phyloP scores from a whole-genome alignment of 1,140 invertebrate species.

The Galleria mellonella region DNA sequence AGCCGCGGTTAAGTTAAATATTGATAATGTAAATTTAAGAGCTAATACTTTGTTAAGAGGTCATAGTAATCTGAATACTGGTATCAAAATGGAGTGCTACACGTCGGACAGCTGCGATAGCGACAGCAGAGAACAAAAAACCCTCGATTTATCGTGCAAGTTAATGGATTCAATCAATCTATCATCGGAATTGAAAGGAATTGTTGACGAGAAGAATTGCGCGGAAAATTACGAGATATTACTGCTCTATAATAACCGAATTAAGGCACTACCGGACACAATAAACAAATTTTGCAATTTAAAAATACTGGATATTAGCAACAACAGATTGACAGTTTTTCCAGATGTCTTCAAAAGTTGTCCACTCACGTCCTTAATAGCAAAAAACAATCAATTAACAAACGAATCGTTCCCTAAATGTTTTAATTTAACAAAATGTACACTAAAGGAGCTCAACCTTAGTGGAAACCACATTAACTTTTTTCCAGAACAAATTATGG shows the following conservation, averaged over 20 bases:
- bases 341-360: conserved; percentile 85
- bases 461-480: conserved; percentile 91
- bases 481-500: conserved; percentile 91
- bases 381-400: conserved; percentile 90
- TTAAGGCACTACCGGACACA: conserved; percentile 72
- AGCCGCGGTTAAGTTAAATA: neutral
- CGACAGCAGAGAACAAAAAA: conserved; percentile 79
- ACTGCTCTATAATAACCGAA: conserved; percentile 82
- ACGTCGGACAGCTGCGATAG: conserved; percentile 88
- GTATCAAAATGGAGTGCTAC: conserved; percentile 79
- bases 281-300: conserved; percentile 80
- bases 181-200: conserved; percentile 74
- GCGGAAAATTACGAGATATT: conserved; percentile 80
- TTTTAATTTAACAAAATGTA: conserved; percentile 75
- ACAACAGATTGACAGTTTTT: conserved; percentile 85
- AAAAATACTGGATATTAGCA: conserved; percentile 88
- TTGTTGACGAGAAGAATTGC: conserved; percentile 75
- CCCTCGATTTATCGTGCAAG: conserved; percentile 82
- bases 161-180: conserved; percentile 76
- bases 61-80: conserved; percentile 7
- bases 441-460: conserved; percentile 90
- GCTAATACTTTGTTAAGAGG: conserved; percentile 7
- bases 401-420: conserved; percentile 91
- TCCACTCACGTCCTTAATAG: conserved; percentile 83
- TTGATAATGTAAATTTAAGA: conserved; percentile 21